Base-by-base conservation (phyloP, 2,888 invertebrate species). In the Thyatira batis region DNA sequence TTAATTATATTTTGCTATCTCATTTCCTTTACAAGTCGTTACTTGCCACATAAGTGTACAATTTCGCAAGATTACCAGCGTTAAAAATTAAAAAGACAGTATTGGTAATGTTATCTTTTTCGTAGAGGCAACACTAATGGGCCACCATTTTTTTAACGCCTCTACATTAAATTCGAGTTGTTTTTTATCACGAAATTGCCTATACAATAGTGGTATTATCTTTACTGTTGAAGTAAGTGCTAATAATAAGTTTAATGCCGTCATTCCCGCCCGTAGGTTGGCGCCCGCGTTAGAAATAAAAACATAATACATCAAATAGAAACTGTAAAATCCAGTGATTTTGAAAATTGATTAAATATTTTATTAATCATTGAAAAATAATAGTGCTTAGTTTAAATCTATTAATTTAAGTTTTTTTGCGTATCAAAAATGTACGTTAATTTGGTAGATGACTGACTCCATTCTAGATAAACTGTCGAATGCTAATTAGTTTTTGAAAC, bases 131-230 rank as follows among this genome's bases (percentile, higher is more conserved):
- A 69, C 73, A 77, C 76, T 79, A 80, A 82, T 78, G 79, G 76
- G 64, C 71, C 68, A 63, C 72, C 80, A 78, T 33, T 85, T 86
- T 85, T 84, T 84, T 77, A 82, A 85, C 84, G 80, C 80, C 84
- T 82, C 80, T 83, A 84, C 85, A 83, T 84, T 85, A 85, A 84
- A 76, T 85, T 85, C 82, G 82, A 84, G 76, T 70, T 75, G 73
- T 69, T 77, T 79, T 82, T 88, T 87, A 87, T 85, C 86, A 76
- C 75, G 73, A 80, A 84, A 87, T 80, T 76, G 76, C 82, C 79
- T 82, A 79, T 84, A 86, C 85, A 85, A 87, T 87, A 83, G 78
- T 72, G 80, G 81, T 73, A 82, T 87, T 87, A 89, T 89, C 87
- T 88, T 88, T 86, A 87, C 79, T 80, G 80, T 81, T 73, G 67